Base-by-base conservation (phyloP, 2,888 invertebrate genomes). In the Orchesellides sinensis region DNA sequence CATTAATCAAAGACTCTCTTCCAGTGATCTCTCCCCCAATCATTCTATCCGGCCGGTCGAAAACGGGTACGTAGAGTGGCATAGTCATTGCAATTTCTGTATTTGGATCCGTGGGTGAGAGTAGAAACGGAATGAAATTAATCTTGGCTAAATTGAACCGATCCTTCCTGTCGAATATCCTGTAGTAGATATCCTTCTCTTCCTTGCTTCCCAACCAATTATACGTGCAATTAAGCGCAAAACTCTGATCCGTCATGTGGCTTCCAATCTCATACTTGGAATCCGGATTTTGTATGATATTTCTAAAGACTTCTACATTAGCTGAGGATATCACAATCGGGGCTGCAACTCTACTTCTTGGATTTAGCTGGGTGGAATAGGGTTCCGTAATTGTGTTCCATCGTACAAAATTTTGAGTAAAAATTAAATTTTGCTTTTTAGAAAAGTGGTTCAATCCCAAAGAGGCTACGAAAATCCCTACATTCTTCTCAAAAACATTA, bases 21-120 rank as follows among this genome's bases (percentile, higher is more conserved):
- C 98, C 98, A 90, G 96, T 97, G 0, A 98, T 96, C 90, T 98
- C 97, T 19, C 98, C 98, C 0, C 97, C 97, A 14, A 97, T 94
- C 54, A 93, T 90, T 88, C 94, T 94, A 35, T 93, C 94, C 6
- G 93, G 93, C 27, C 92, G 92, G 77, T 93, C 93, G 89, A 97
- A 96, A 87, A 94, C 93, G 0, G 96, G 95, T 0, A 96, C 95
- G 88, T 93, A 95, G 2, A 94, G 92, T 5, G 94, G 94, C 88
- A 95, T 93, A 27, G 93, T 92, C 88, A 96, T 95, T 23, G 95
- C 94, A 88, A 95, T 95, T 5, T 95, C 95, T 0, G 98, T 95
- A 17, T 95, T 94, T 0, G 98, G 95, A 90, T 98, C 96, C 83
- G 96, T 96, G 89, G 94, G 96, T 88, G 97, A 96, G 78, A 96